These are phyloP conservation scores for Mystacides longicornis DNA, from an alignment of 2,888 invertebrate genomes.

Conservation along the genomic window DNA sequence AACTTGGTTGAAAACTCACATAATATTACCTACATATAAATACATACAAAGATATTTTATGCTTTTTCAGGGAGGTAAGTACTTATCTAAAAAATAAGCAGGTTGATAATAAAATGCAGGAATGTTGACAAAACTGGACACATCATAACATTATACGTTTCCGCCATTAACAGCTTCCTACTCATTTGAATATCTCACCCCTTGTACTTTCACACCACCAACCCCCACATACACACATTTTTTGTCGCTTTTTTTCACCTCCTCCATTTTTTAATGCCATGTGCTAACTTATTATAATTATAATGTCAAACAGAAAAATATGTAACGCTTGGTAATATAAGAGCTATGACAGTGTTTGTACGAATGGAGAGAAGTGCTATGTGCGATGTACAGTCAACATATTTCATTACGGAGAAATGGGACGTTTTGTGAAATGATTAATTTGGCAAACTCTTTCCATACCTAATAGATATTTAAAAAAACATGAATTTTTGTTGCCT, in stretches of 20 bases:
- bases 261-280: constrained; percentile 22
- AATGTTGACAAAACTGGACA: not conserved
- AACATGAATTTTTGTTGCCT: too few species aligned
- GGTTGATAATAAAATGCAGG: too few species aligned
- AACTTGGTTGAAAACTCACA: too few species aligned
- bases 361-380: too few species aligned
- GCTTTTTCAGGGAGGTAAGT: not conserved
- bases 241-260: constrained; percentile 11
- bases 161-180: constrained; percentile 24
- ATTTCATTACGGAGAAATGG: too few species aligned
- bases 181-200: constrained; percentile 25
- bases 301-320: constrained; percentile 27
- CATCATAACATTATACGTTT: constrained; percentile 4
- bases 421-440: too few species aligned
- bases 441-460: too few species aligned
- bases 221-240: constrained; percentile 6
- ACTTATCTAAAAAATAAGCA: not conserved
- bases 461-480: too few species aligned
- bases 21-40: not conserved
- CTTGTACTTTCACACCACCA: constrained; percentile 7
- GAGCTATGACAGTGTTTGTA: too few species aligned
- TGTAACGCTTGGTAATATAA: not conserved
- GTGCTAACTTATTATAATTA: constrained; percentile 27
- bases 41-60: not conserved
- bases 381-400: too few species aligned